Evolutionary conservation across 2,797 vertebrate species (phyloP).

Genomic region (Molossus molossus): DNA sequence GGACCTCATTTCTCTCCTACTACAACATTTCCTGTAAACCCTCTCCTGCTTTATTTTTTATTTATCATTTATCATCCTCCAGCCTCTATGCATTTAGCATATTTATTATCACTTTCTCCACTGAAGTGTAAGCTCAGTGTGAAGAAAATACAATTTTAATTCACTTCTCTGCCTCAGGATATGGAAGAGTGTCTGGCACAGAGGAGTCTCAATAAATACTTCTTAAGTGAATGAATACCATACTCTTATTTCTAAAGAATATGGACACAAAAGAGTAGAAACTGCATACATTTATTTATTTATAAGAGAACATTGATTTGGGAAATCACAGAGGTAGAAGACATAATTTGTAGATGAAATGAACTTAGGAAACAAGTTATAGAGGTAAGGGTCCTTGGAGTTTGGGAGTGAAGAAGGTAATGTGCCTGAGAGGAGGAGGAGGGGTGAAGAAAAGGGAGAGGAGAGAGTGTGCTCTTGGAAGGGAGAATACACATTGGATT

Average conservation of each 20-base stretch:
- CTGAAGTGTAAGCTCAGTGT: not conserved
- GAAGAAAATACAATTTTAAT: not conserved
- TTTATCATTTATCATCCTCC: not conserved
- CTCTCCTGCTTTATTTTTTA: not conserved
- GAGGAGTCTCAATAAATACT: not conserved
- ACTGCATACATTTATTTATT: not conserved
- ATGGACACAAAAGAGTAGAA: not conserved
- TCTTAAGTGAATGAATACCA: not conserved
- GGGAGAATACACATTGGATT: too few relatives aligned
- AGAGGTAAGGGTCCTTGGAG: too few relatives aligned
- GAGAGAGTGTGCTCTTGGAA: too few relatives aligned
- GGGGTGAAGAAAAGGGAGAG: too few relatives aligned
- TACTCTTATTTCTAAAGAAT: conserved; percentile 12
- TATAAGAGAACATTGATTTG: too few relatives aligned
- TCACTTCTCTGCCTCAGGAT: not conserved
- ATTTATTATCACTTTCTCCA: not conserved
- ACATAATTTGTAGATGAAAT: too few relatives aligned
- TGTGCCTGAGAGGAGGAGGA: too few relatives aligned
- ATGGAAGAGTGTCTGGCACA: not conserved
- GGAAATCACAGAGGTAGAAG: too few relatives aligned
- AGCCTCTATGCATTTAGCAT: not conserved
- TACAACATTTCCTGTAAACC: not conserved
- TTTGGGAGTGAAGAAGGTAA: too few relatives aligned
- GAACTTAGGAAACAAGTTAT: too few relatives aligned
- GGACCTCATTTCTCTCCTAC: not conserved